Base-by-base conservation (phyloP, 2,888 invertebrate species). In the Tachina grossa region DNA sequence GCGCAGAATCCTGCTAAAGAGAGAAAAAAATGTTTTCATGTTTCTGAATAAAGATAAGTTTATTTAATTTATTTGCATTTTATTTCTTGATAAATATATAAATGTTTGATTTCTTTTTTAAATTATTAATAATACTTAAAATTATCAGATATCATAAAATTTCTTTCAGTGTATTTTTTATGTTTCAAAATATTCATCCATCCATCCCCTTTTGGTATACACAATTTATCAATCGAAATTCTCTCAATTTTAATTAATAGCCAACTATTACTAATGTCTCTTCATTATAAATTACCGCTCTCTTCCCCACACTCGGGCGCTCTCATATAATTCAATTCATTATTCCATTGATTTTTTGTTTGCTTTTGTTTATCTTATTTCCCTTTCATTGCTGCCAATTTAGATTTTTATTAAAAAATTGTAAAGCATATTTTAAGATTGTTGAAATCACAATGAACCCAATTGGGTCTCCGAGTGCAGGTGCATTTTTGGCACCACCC, bases 1-100 rank as follows among this genome's bases (percentile, higher is more conserved):
- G 84, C 84, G 84, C 84, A 81, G 19, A 84, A 80, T 84, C 80
- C 55, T 43, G 41, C 31, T 51, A 19, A 16, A 78, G n/a, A 76
- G 43, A 16, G 41, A 41, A 55, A 43, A 10, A 57, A 19, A n/a
- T n/a, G 0, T 6, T 9, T 47, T 55, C 49, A 1, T 41, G 9
- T 72, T 19, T 14, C 11, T 41, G n/a, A 72, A 72, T n/a, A 14
- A 22, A 47, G 41, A 5, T 47, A 13, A 3, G 31, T 31, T 31
- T 31, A 6, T 31, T 31, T 31, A 31, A 31, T 31, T 31, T 6
- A 31, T 31, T 31, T 6, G 0, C 0, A 31, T 6, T 31, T 31
- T 47, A 9, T 47, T 31, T 39, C 11, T 65, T 65, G 1, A 59
- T 9, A 31, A 31, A 31, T 31, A 6, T 31, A 59, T 1, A 31